Conservation (phyloP, 2,113 vertebrate species). For the Syngnathus typhle region DNA sequence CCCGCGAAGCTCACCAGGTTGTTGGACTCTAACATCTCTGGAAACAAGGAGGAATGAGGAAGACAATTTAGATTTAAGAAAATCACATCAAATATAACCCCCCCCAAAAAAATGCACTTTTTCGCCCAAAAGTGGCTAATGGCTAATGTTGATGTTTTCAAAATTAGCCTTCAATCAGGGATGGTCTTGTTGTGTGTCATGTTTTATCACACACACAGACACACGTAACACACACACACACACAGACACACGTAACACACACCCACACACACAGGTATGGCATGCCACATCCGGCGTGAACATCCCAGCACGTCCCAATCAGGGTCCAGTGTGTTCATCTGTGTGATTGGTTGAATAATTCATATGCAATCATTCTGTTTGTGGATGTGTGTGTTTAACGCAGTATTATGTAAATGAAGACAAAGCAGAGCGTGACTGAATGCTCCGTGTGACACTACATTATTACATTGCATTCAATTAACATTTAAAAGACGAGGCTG, state of each 20-base stretch:
- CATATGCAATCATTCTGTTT: slow-evolving; percentile 29
- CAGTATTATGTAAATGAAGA: slow-evolving; percentile 44
- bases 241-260: too few species aligned
- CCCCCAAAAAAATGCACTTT: too few species aligned
- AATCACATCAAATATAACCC: too few species aligned
- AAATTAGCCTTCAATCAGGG: neutral
- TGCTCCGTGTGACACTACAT: neutral
- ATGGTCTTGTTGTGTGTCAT: neutral
- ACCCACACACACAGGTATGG: slow-evolving; percentile 40
- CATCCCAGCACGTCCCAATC: slow-evolving; percentile 57
- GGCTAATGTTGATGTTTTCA: neutral
- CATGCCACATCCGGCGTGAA: slow-evolving; percentile 47
- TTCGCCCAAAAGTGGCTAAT: too few species aligned
- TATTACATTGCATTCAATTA: slow-evolving; percentile 21
- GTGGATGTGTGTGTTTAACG: slow-evolving; percentile 29
- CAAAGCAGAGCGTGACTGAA: neutral
- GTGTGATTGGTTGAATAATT: slow-evolving; percentile 70
- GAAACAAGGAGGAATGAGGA: slow-evolving; percentile 41
- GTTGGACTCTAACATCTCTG: slow-evolving; percentile 96
- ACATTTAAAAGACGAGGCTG: slow-evolving; percentile 21
- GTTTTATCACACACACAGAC: slow-evolving; percentile 24
- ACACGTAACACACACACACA: slow-evolving; percentile 16
- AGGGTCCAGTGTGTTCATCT: slow-evolving; percentile 54
- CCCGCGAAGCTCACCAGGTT: slow-evolving; percentile 88
- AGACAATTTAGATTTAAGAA: neutral